phyloP scores from a whole-genome alignment of 1,140 invertebrate species.

The Cotesia glomerata region DNA sequence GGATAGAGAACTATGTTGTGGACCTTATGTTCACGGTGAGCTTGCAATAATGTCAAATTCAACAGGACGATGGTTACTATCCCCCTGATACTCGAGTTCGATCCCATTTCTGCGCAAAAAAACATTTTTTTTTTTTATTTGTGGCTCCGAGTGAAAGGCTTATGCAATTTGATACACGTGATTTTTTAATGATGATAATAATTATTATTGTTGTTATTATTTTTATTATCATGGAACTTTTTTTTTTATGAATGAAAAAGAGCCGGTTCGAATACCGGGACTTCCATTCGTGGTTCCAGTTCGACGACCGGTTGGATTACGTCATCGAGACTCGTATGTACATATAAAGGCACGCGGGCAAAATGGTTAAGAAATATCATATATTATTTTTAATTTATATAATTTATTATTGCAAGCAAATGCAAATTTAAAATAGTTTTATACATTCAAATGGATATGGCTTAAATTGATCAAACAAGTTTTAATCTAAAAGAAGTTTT shows the following conservation, averaged over 20 bases:
- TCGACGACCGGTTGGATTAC: constrained; percentile 46
- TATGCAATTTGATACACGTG: no score
- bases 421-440: no score
- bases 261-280: not conserved
- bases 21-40: constrained; percentile 64
- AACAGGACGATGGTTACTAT: constrained; percentile 40
- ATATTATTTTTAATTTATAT: no score
- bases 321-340: constrained; percentile 34
- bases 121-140: not conserved
- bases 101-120: constrained; percentile 51
- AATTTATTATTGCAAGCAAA: no score
- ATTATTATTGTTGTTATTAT: not conserved
- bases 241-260: not conserved
- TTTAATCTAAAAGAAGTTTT: no score
- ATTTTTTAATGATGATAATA: no score
- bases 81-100: constrained; percentile 36
- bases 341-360: no score
- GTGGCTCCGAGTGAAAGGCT: not conserved
- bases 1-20: constrained; percentile 74
- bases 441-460: no score
- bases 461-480: no score
- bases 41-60: constrained; percentile 42
- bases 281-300: constrained; percentile 28
- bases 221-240: not conserved
- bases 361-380: no score